Conservation (phyloP, 2,797 vertebrate species). For the Artibeus lituratus region DNA sequence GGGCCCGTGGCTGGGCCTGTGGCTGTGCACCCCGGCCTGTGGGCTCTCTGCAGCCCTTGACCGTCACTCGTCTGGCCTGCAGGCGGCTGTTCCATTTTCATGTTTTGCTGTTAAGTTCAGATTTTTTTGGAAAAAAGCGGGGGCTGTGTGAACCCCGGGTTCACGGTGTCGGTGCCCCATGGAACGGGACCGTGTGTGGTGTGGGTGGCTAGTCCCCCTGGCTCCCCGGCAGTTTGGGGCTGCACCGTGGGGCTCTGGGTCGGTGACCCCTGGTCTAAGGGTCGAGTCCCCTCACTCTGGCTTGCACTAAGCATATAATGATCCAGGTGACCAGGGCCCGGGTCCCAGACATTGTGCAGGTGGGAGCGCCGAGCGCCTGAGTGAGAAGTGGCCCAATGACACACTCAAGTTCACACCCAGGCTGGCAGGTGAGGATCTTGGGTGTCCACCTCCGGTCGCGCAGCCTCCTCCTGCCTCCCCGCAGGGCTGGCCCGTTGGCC, state of each 20-base stretch:
- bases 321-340: neutral
- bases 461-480: rapidly evolving
- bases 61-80: neutral
- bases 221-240: too few species aligned
- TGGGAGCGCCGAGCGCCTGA: neutral
- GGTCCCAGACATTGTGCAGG: neutral
- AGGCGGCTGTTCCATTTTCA: neutral
- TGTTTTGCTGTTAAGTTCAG: neutral
- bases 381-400: neutral
- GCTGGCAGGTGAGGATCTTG: rapidly evolving
- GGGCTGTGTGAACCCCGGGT: neutral
- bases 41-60: neutral
- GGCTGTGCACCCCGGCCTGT: neutral
- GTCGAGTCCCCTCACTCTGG: neutral
- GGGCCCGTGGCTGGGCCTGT: neutral
- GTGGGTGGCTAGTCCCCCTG: neutral
- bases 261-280: neutral
- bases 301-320: rapidly evolving
- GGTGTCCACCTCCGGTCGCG: rapidly evolving
- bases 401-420: neutral
- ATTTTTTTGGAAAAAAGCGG: neutral
- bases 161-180: rapidly evolving
- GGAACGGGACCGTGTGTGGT: neutral
- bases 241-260: neutral
- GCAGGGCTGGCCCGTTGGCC: too few species aligned